These are phyloP conservation scores for Lagocephalus sceleratus DNA, from an alignment of 2,797 vertebrate species.

Conservation along the genomic window DNA sequence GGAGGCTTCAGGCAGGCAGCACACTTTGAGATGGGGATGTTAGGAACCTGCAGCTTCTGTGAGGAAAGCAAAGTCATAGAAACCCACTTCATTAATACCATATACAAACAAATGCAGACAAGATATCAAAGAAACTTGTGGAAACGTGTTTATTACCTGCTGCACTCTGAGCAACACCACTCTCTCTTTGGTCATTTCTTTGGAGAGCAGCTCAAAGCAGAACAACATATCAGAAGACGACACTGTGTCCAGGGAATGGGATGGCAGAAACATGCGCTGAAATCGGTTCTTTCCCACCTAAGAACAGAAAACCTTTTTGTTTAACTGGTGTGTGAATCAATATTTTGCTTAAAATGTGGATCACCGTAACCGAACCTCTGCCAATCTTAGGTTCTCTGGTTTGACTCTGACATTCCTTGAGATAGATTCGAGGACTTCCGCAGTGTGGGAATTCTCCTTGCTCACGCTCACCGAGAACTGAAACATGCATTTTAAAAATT, in stretches of 20 bases:
- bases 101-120: neutral
- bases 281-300: conserved; percentile 91
- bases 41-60: conserved; percentile 93
- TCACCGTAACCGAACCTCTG: conserved; percentile 78
- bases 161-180: conserved; percentile 90
- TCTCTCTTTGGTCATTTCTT: conserved; percentile 91
- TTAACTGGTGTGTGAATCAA: too few relatives aligned
- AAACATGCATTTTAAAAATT: neutral
- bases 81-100: neutral
- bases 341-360: neutral
- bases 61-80: neutral
- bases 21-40: conserved; percentile 88
- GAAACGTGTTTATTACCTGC: conserved; percentile 76
- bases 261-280: conserved; percentile 85
- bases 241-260: conserved; percentile 87
- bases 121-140: neutral
- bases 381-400: conserved; percentile 88
- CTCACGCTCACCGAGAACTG: conserved; percentile 96
- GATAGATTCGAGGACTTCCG: conserved; percentile 91
- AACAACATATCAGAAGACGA: conserved; percentile 86
- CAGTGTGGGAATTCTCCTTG: conserved; percentile 92
- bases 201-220: conserved; percentile 94
- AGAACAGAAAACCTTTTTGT: neutral
- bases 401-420: conserved; percentile 87
- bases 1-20: conserved; percentile 93